These are phyloP conservation scores for Adelphocoris suturalis DNA, from an alignment of 2,888 invertebrate genomes.

Conservation along the genomic window DNA sequence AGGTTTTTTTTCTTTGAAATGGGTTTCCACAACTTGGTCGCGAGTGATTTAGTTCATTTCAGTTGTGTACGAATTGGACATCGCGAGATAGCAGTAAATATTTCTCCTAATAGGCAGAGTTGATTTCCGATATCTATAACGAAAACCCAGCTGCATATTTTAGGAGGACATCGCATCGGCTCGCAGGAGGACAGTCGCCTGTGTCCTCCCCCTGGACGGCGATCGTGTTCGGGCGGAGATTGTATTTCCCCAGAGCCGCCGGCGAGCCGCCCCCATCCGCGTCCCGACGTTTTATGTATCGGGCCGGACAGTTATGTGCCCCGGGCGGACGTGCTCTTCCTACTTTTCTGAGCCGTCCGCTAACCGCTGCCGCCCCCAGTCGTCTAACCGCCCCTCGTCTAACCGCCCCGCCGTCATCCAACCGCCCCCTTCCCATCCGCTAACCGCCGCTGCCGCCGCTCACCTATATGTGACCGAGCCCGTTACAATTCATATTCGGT, in stretches of 20 bases:
- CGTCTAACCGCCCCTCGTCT: not conserved
- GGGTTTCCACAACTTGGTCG: too few species aligned
- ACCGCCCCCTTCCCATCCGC: too few species aligned
- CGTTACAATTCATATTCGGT: too few species aligned
- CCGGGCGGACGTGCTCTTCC: conserved; percentile 32
- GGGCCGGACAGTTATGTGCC: not conserved
- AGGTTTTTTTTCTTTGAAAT: too few species aligned
- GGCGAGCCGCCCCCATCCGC: not conserved
- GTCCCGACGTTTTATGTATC: conserved; percentile 11
- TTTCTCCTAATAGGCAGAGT: not conserved
- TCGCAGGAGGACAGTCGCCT: not conserved
- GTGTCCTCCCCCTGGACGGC: not conserved
- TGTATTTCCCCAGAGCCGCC: conserved; percentile 42
- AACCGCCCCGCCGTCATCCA: too few species aligned
- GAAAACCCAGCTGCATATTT: not conserved
- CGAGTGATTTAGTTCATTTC: too few species aligned
- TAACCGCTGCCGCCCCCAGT: not conserved
- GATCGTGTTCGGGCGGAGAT: conserved; percentile 21
- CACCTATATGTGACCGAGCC: too few species aligned
- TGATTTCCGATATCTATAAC: not conserved
- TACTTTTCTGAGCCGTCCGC: not conserved
- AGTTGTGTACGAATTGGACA: too few species aligned
- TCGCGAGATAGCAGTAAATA: too few species aligned
- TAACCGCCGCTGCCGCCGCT: too few species aligned
- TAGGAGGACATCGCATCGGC: not conserved